Percentiles rank a stretch among this genome's conserved stretches.
phyloP scores from a whole-genome alignment of 2,113 vertebrate genomes.

The Engystomops pustulosus region DNA sequence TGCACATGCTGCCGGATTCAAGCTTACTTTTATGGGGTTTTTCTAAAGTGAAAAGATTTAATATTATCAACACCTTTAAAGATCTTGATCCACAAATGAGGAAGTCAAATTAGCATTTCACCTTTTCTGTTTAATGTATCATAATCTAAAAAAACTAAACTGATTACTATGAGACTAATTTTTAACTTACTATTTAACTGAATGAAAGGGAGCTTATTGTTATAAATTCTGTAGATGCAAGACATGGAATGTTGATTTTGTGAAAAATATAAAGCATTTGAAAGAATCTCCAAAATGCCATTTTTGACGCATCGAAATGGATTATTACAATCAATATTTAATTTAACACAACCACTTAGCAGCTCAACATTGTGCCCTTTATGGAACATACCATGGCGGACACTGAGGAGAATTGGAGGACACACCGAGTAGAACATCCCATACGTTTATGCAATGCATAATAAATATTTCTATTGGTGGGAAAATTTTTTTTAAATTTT shows the following conservation, averaged over 20 bases:
- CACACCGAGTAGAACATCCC: background rate
- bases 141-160: background rate
- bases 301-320: slow-evolving; percentile 2
- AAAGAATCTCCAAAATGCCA: background rate
- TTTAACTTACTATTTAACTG: too few species aligned
- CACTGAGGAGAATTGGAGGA: background rate
- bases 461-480: background rate
- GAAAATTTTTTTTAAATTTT: background rate
- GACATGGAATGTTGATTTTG: background rate
- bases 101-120: too few species aligned
- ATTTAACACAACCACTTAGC: slow-evolving; percentile 41
- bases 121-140: background rate
- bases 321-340: slow-evolving; percentile 47
- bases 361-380: slow-evolving; percentile 15
- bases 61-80: too few species aligned
- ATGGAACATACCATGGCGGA: background rate
- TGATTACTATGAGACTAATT: too few species aligned
- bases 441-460: background rate
- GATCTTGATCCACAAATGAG: too few species aligned
- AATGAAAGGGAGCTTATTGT: background rate
- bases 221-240: background rate
- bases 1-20: too few species aligned
- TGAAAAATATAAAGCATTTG: background rate
- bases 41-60: too few species aligned
- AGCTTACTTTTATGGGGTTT: too few species aligned